Base-by-base conservation (phyloP, 2,113 vertebrate species). In the Rhinogobius similis region DNA sequence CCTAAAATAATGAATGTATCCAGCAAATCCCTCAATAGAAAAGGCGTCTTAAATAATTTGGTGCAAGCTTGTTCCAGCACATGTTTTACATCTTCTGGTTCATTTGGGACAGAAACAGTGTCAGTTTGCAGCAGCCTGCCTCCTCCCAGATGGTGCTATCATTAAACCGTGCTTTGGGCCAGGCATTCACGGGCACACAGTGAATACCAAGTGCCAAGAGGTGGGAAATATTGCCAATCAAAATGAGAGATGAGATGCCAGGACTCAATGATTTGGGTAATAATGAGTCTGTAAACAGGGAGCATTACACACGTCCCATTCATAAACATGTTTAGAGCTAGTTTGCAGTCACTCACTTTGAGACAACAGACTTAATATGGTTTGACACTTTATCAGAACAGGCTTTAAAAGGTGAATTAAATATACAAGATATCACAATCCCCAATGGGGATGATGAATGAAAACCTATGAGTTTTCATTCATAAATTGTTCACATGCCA, bases 141-240 rank as follows among this genome's bases (percentile, higher is more conserved):
- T 82, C 86, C 63, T 72, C 86, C 86, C 90, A 92, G 87, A 91
- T 89, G 91, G 87, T 83, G 83, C 72, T 86, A 87, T 90, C 84
- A 86, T 87, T 85, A 89, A 89, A 90, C 78, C 77, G 72, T 26
- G 65, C 78, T 83, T 80, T 81, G 80, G 65, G 72, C 66, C 79
- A 65, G 68, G 71, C 75, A 61, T 65, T 62, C 67, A 63, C 29
- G 48, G 50, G 78, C 78, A 79, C 68, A 69, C 68, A 65, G 55
- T 53, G 75, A 86, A 86, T 75, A 77, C 80, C 78, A 73, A 86
- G 77, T 78, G 76, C 78, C 80, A 85, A 81, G 68, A 67, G 71
- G 69, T 78, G 72, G 50, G 72, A 82, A 81, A 80, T 82, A 81
- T 82, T 82, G 82, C 84, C 85, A 79, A 75, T 89, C 83, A 85